Evolutionary conservation across 2,113 vertebrate species (phyloP).

Genomic region (Falcunculus frontatus): DNA sequence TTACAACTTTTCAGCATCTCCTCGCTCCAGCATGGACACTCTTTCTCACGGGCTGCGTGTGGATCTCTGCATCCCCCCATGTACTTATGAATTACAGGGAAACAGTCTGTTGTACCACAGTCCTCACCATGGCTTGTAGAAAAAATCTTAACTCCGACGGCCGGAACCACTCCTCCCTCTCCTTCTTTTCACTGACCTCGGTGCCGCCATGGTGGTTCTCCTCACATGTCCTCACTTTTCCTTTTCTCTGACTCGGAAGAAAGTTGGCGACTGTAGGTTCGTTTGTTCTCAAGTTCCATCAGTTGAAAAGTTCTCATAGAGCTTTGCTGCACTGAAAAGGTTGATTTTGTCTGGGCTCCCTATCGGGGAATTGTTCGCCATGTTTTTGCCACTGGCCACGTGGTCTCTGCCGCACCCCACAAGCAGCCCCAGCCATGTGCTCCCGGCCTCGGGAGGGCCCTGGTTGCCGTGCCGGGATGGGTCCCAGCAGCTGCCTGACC

Average conservation of each 20-base stretch:
- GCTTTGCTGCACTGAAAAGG: not conserved
- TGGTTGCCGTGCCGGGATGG: too few species aligned
- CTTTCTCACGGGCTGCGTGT: not conserved
- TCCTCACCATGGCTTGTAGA: not conserved
- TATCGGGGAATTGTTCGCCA: not conserved
- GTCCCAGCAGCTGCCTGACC: accelerated
- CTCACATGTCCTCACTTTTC: not conserved
- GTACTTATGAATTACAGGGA: not conserved
- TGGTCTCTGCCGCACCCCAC: not conserved
- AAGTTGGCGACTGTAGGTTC: not conserved
- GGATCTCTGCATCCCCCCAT: not conserved
- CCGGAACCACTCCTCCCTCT: not conserved
- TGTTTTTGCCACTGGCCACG: not conserved
- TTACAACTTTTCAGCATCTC: not conserved
- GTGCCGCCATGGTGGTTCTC: not conserved
- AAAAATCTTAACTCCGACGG: not conserved
- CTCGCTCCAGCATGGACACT: not conserved
- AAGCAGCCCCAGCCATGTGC: too few species aligned
- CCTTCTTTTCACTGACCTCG: not conserved
- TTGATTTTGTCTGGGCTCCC: not conserved
- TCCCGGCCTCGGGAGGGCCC: too few species aligned
- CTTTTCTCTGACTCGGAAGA: not conserved
- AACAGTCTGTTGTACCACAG: not conserved
- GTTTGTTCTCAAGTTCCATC: not conserved
- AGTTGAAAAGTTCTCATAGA: not conserved